These are phyloP conservation scores for Amphipyra berbera DNA, from an alignment of 2,888 invertebrate genomes.

Conservation along the genomic window DNA sequence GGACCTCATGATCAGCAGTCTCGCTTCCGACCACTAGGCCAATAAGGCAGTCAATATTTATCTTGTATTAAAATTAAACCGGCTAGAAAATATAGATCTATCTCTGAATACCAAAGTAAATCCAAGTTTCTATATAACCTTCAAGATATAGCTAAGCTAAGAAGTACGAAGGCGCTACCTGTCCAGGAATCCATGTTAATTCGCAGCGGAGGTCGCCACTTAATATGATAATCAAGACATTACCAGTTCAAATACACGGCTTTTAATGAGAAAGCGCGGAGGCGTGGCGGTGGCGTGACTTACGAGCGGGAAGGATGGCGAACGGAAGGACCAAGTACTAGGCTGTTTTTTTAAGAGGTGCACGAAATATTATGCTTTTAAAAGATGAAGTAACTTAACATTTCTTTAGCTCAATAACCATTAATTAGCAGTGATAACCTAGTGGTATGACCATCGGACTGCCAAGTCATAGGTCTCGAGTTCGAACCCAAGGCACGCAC, in stretches of 20 bases:
- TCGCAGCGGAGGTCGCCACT: constrained; percentile 69
- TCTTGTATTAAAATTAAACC: too few relatives aligned
- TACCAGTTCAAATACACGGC: constrained; percentile 75
- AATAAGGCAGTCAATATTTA: too few relatives aligned
- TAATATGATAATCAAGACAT: constrained; percentile 83
- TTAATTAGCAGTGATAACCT: too few relatives aligned
- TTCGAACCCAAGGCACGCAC: too few relatives aligned
- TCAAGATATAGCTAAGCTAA: background rate
- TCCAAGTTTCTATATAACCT: background rate
- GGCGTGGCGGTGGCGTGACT: constrained; percentile 42
- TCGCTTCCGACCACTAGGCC: too few relatives aligned
- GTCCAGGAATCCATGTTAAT: constrained; percentile 69
- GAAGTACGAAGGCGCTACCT: constrained; percentile 39
- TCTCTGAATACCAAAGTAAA: background rate
- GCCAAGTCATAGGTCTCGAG: too few relatives aligned
- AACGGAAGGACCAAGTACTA: constrained; percentile 7
- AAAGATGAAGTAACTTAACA: too few relatives aligned
- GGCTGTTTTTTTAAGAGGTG: background rate
- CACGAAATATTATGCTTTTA: background rate
- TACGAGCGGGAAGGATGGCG: constrained; percentile 15
- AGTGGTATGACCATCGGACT: too few relatives aligned
- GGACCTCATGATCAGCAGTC: too few relatives aligned
- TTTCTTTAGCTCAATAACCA: too few relatives aligned
- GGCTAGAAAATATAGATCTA: too few relatives aligned
- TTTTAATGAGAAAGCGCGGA: constrained; percentile 70